These are phyloP conservation scores for Sminthurides bifidus DNA, from an alignment of 1,140 invertebrate species.

Conservation along the genomic window DNA sequence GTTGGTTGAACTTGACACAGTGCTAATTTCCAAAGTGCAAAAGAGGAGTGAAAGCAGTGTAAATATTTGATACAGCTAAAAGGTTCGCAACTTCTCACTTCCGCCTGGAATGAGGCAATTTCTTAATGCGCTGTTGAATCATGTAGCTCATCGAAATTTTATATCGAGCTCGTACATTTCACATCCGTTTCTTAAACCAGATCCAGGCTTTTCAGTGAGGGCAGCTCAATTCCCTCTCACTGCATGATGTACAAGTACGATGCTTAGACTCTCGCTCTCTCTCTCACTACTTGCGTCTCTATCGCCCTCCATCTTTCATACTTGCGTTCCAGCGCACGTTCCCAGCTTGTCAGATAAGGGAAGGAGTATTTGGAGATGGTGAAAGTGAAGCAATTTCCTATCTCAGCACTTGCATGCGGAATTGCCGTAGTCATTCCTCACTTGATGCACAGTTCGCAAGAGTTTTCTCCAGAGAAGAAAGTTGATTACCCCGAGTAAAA, in stretches of 20 bases:
- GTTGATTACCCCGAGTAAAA: too few species aligned
- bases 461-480: too few species aligned
- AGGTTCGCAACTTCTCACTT: constrained; percentile 33
- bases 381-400: constrained; percentile 1
- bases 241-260: background rate
- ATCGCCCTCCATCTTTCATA: too few species aligned
- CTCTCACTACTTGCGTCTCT: background rate
- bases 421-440: background rate
- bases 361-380: background rate
- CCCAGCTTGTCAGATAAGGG: too few species aligned
- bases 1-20: too few species aligned
- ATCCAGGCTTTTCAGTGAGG: too few species aligned
- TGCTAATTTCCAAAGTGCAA: constrained; percentile 8
- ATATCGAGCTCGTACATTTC: constrained; percentile 5
- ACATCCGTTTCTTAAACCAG: too few species aligned
- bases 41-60: constrained; percentile 21
- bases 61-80: constrained; percentile 31
- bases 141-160: constrained; percentile 28
- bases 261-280: background rate
- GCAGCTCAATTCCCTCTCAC: too few species aligned
- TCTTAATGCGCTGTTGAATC: constrained; percentile 30
- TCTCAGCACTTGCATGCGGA: constrained; percentile 5
- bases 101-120: constrained; percentile 28
- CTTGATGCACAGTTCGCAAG: background rate
- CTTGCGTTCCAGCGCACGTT: too few species aligned